These are phyloP conservation scores for Bugula neritina DNA, from an alignment of 2,888 invertebrate species.

Conservation along the genomic window DNA sequence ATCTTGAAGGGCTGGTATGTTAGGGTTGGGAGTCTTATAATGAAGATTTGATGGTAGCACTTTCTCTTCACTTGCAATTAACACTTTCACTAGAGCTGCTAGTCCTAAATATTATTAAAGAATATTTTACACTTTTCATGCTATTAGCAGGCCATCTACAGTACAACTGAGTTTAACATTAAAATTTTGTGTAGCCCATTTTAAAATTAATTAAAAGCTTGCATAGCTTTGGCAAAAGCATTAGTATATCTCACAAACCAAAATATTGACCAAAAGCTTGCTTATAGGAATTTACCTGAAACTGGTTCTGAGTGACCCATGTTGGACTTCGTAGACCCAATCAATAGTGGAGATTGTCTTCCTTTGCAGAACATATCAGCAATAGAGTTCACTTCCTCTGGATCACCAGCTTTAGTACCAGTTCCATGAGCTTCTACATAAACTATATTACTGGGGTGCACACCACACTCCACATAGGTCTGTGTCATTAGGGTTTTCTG, in stretches of 20 bases:
- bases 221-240: no score
- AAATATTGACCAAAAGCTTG: no score
- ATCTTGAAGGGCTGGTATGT: constrained; percentile 83
- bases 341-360: constrained; percentile 65
- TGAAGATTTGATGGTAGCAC: constrained; percentile 87
- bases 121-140: no score
- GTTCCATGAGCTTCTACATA: constrained; percentile 98
- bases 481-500: constrained; percentile 65
- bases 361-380: constrained; percentile 61
- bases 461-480: constrained; percentile 74
- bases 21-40: constrained; percentile 75
- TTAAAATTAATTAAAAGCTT: no score
- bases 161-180: no score
- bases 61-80: constrained; percentile 87
- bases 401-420: constrained; percentile 89
- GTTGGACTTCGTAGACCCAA: constrained; percentile 96
- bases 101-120: constrained; percentile 66
- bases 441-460: constrained; percentile 74
- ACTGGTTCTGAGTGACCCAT: constrained; percentile 95
- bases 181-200: no score
- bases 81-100: constrained; percentile 80
- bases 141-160: no score
- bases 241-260: no score
- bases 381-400: constrained; percentile 92
- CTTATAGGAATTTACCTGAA: no score